Evolutionary conservation across 2,888 invertebrate genomes (phyloP).

Genomic region (Cosmia trapezina): DNA sequence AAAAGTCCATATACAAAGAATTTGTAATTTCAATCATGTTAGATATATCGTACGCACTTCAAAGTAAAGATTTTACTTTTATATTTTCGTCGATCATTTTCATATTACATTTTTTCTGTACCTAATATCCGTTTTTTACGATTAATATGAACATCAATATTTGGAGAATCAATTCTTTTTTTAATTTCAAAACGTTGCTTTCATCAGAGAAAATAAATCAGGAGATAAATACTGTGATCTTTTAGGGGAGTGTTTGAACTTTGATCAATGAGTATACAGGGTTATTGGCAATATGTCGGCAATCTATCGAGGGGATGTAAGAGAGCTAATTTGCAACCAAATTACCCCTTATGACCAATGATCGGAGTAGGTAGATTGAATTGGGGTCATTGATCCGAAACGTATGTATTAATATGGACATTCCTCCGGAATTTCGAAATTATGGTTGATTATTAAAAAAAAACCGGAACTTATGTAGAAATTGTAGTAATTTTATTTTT

Average conservation of each 20-base stretch:
- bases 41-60: conserved; percentile 15
- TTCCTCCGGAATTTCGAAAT: too few relatives aligned
- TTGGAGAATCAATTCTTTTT: conserved; percentile 21
- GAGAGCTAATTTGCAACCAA: too few relatives aligned
- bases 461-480: too few relatives aligned
- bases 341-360: too few relatives aligned
- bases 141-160: conserved; percentile 45
- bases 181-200: conserved; percentile 20
- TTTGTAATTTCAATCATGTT: conserved; percentile 26
- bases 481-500: too few relatives aligned
- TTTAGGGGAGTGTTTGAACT: conserved; percentile 10
- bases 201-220: conserved; percentile 21
- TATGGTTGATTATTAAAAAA: too few relatives aligned
- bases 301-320: too few relatives aligned
- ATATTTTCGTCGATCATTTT: conserved; percentile 47
- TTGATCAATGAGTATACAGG: neutral
- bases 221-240: conserved; percentile 10
- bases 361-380: too few relatives aligned
- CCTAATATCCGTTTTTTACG: conserved; percentile 27
- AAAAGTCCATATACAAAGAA: conserved; percentile 18
- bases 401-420: too few relatives aligned
- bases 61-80: conserved; percentile 33
- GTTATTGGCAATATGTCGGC: too few relatives aligned
- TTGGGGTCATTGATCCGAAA: too few relatives aligned
- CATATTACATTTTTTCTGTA: conserved; percentile 22